phyloP scores from a whole-genome alignment of 2,888 invertebrate genomes.

The Adelognathus sp. region DNA sequence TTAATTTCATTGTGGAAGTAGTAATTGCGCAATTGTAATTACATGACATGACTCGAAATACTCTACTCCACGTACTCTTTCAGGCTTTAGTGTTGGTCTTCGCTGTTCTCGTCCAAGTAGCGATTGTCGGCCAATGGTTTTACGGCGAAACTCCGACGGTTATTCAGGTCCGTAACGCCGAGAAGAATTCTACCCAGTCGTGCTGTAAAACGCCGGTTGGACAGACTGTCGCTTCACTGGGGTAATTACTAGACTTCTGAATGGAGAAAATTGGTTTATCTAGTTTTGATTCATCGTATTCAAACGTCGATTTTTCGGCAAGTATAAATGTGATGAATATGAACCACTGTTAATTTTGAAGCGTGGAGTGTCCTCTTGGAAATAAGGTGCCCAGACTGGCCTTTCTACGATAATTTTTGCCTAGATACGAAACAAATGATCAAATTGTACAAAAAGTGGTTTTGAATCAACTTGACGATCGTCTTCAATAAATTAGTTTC shows the following conservation, averaged over 20 bases:
- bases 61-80: no score
- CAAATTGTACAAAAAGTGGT: no score
- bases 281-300: no score
- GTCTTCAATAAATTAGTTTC: no score
- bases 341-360: constrained; percentile 3
- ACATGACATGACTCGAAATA: no score
- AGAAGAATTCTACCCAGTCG: constrained; percentile 59
- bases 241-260: constrained; percentile 68
- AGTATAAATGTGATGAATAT: no score
- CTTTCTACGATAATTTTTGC: background rate
- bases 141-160: constrained; percentile 88
- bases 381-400: background rate
- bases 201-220: constrained; percentile 78
- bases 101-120: constrained; percentile 94
- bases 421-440: no score
- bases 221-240: constrained; percentile 77
- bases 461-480: no score
- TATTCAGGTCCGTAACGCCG: constrained; percentile 68
- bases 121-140: constrained; percentile 92
- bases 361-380: background rate
- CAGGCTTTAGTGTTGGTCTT: constrained; percentile 90
- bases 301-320: no score
- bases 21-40: background rate
- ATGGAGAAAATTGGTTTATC: no score
- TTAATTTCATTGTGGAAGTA: background rate